Evolutionary conservation across 2,797 vertebrate species (phyloP), one percentile per base, ranked within the genome.

Genomic region (Knipowitschia caucasica): DNA sequence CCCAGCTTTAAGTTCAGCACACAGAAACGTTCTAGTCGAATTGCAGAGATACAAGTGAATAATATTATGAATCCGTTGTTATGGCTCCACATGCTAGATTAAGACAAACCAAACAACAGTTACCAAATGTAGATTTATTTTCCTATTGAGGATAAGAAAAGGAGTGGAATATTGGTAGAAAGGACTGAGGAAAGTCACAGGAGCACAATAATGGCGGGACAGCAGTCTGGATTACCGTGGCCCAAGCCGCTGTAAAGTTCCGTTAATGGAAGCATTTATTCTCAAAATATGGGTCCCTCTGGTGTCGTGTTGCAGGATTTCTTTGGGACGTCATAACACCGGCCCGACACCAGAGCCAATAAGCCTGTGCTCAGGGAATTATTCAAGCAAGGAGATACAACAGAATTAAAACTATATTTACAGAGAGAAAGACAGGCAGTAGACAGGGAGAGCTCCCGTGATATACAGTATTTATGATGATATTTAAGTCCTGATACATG

Each of bases 81-180:
- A n/a, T 35, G 12, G 18, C 7, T 21, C 5, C 31, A n/a, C 8
- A 1, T 44, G 26, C 39, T 25, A 24, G 44, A 14, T 34, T 9
- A 51, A 17, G 9, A 27, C 40, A 51, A 40, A 46, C 4, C 20
- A 18, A 25, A 36, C 54, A 52, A 17, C 55, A 21, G 3, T 20
- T 78, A 84, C 51, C 59, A 77, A 84, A 87, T 69, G 33, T 71
- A 54, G 63, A 59, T 91, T 91, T 90, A 88, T 90, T 91, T 71
- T 74, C 56, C 73, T 70, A 73, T 52, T 49, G 7, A 73, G 67
- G 69, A 75, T 88, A 86, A 89, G 84, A 59, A 52, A 50, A 35
- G 56, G 67, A 57, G 56, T 52, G 46, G 65, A 69, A 73, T 64
- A 71, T 64, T 62, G 60, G 80, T 34, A 71, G 62, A 80, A 18